Base-by-base conservation (phyloP, 37 sponge, comb jelly and placozoan genomes). In the Diacarnus erythraeanus region DNA sequence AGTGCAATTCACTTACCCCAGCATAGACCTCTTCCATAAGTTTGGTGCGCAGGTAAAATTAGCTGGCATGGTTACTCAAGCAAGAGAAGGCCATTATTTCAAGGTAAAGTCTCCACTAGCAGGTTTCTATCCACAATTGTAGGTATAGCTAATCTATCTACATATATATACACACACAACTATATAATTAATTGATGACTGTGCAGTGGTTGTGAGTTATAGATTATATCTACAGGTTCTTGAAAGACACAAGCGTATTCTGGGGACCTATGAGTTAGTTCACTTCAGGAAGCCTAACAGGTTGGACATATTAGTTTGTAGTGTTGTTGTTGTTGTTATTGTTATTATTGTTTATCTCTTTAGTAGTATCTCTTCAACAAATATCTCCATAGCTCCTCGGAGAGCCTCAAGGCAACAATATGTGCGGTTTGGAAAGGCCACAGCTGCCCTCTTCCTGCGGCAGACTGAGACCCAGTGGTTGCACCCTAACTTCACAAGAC, bases 251-350 rank as follows among this genome's bases (percentile, higher is more conserved):
- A 81, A 58, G 60, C 41, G 66, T 21, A 74, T 43, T 15, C 60
- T 87, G 26, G 77, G 65, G 22, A 83, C 81, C 64, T 87, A 87
- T 65, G 82, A 87, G 34, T 64, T 76, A n/a, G 77, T 87, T 17
- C 88, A 87, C 82, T 87, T 87, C 47, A 81, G 88, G 58, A 80
- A 66, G 65, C 5, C 18, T 61, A 61, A 25, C 64, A 61, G 64
- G 5, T n/a, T n/a, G n/a, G n/a, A n/a, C n/a, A n/a, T n/a, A n/a
- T n/a, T n/a, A n/a, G n/a, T n/a, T n/a, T n/a, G n/a, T n/a, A n/a
- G n/a, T n/a, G n/a, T n/a, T n/a, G n/a, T n/a, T n/a, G n/a, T n/a
- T n/a, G n/a, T n/a, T n/a, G n/a, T n/a, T n/a, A n/a, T n/a, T n/a
- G n/a, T n/a, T n/a, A n/a, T n/a, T n/a, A n/a, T n/a, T n/a, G n/a